Percentiles rank a stretch among this genome's conserved stretches.
These are phyloP conservation scores for Karalla daura DNA, from an alignment of 2,797 vertebrate genomes.

Conservation along the genomic window DNA sequence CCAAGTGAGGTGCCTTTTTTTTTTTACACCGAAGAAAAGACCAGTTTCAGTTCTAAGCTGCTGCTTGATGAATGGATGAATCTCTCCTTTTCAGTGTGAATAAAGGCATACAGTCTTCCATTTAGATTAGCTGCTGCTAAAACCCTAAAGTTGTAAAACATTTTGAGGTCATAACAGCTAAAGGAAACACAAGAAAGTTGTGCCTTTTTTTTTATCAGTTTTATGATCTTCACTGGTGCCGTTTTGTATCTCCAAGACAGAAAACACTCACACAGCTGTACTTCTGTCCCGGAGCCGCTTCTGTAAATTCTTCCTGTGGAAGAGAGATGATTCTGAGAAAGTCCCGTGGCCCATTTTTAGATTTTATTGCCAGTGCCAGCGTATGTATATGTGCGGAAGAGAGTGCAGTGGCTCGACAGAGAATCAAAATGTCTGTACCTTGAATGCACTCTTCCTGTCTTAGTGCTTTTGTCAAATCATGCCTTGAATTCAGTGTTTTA, in stretches of 20 bases:
- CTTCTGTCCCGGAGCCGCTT: slow-evolving; percentile 22
- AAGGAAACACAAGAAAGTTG: slow-evolving; percentile 6
- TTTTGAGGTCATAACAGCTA: neutral
- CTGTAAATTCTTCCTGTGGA: slow-evolving; percentile 74
- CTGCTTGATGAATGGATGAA: neutral
- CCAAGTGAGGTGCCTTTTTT: neutral
- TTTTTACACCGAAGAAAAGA: slow-evolving; percentile 16
- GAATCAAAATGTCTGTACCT: neutral
- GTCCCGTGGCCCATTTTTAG: neutral
- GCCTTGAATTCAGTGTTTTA: slow-evolving; percentile 1
- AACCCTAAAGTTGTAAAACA: slow-evolving; percentile 14
- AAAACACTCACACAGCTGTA: slow-evolving; percentile 16
- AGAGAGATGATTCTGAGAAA: slow-evolving; percentile 56
- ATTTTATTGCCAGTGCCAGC: neutral
- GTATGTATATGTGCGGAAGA: neutral
- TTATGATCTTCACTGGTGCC: slow-evolving; percentile 8
- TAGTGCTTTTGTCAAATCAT: neutral
- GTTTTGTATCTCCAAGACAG: slow-evolving; percentile 37
- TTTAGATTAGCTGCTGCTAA: slow-evolving; percentile 43
- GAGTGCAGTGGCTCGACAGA: neutral
- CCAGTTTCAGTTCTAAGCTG: neutral
- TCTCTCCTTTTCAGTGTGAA: slow-evolving; percentile 18
- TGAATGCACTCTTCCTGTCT: neutral
- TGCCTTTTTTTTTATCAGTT: slow-evolving; percentile 8
- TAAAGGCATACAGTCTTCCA: slow-evolving; percentile 3